Conservation (phyloP, 2,113 vertebrate genomes). For the Nannospalax galili region DNA sequence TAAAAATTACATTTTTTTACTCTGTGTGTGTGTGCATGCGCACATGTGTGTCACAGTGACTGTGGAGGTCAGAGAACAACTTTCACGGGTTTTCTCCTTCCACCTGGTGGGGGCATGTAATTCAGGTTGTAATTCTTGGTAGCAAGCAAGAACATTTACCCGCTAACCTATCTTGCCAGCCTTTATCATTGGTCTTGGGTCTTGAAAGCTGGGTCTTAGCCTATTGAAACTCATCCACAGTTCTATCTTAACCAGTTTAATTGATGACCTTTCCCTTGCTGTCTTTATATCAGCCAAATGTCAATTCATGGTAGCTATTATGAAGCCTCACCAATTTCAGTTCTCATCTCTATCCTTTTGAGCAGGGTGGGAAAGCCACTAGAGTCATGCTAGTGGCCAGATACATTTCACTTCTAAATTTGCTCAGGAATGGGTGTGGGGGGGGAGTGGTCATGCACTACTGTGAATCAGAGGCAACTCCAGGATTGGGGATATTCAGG, state of each 20-base stretch:
- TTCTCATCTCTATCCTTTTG: background rate
- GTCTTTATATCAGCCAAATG: conserved; percentile 48
- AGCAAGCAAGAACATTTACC: background rate
- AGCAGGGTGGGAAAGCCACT: background rate
- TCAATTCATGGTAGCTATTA: conserved; percentile 48
- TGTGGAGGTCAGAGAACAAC: background rate
- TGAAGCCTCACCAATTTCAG: conserved; percentile 58
- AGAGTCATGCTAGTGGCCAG: background rate
- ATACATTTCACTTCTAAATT: background rate
- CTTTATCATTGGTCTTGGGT: background rate
- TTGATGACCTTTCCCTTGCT: conserved; percentile 15
- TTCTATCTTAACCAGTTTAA: conserved; percentile 53
- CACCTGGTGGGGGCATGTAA: background rate
- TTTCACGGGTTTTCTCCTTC: background rate
- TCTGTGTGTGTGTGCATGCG: too few species aligned
- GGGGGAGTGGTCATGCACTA: background rate
- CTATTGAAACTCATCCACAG: background rate
- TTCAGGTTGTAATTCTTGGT: too few species aligned
- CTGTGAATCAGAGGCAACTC: background rate
- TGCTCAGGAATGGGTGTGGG: background rate
- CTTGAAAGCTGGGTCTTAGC: conserved; percentile 32
- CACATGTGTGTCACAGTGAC: background rate
- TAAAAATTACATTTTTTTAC: background rate
- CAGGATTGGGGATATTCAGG: conserved; percentile 25
- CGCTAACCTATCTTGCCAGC: background rate